phyloP scores from a whole-genome alignment of 2,888 invertebrate species.

The Synanthedon formicaeformis region DNA sequence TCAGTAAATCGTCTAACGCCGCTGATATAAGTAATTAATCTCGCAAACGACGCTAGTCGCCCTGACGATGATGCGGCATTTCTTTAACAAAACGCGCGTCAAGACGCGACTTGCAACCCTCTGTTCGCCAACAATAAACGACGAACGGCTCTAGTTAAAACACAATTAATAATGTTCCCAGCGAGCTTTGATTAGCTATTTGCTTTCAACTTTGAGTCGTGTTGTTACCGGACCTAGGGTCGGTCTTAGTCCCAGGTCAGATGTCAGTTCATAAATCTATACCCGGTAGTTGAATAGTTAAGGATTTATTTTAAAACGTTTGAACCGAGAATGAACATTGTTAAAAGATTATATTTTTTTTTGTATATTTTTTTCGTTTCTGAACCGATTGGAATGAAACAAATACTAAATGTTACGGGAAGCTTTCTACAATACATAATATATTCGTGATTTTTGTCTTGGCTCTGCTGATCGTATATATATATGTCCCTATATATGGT shows the following conservation, averaged over 20 bases:
- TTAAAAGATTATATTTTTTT: too few relatives aligned
- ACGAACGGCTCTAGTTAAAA: conserved; percentile 23
- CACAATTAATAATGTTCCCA: conserved; percentile 26
- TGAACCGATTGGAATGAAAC: too few relatives aligned
- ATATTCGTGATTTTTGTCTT: too few relatives aligned
- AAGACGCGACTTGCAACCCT: conserved; percentile 6
- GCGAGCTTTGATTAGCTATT: neutral
- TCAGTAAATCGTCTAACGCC: neutral
- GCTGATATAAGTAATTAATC: conserved; percentile 10
- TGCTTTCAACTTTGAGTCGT: neutral
- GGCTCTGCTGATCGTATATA: too few relatives aligned
- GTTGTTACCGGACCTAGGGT: neutral
- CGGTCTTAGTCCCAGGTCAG: neutral
- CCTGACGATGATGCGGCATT: conserved; percentile 14
- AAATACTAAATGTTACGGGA: too few relatives aligned
- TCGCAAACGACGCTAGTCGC: conserved; percentile 8
- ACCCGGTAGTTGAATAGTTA: too few relatives aligned
- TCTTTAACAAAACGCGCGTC: conserved; percentile 23
- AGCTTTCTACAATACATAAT: too few relatives aligned
- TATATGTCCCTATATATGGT: too few relatives aligned
- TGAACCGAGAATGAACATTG: too few relatives aligned
- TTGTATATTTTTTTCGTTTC: too few relatives aligned
- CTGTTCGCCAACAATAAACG: conserved; percentile 22
- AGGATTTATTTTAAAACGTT: too few relatives aligned
- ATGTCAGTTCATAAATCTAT: too few relatives aligned